Base-by-base conservation (phyloP, 2,888 invertebrate species). In the Sminthurinus aureus region DNA sequence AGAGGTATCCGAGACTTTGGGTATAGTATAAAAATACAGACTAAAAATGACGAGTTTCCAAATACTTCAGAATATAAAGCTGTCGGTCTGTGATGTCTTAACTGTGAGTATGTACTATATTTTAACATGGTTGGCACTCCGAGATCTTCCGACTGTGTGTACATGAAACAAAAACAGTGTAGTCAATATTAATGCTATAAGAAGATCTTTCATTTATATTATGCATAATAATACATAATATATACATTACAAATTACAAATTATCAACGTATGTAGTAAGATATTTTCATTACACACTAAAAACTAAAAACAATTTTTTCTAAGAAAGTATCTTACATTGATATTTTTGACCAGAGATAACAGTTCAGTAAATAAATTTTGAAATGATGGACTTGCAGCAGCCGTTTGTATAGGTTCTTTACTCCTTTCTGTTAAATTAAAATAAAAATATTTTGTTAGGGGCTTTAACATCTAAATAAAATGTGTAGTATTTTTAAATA, bases 11-110 rank as follows among this genome's bases (percentile, higher is more conserved):
- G 66, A 66, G 81, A 82, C 71, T 86, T 86, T 0, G 86, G 85
- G 15, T 85, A 84, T 58, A 88, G 80, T 12, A 88, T 84, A 52
- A 88, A 87, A 22, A 88, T 84, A 77, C 86, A 86, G 24, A 87
- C 84, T 8, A 84, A 84, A 18, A 88, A 75, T 24, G 85, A n/a
- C 0, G 84, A 77, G 50, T 85, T 85, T 64, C 87, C 86, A 81
- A 83, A 87, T 11, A 87, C 84, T 67, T 85, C 86, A 0, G 86
- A 83, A 58, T 87, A 87, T 11, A 85, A 80, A 0, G 85, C 85
- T 0, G 85, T 78, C 18, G 73, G 77, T 77, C 77, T 82, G 24
- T 78, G 82, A 51, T 67, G 26, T 67, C 26, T 52, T 11, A 82
- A 11, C 50, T 78, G 82, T 15, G 20, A 20, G 12, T n/a, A n/a